phyloP scores from a whole-genome alignment of 2,888 invertebrate species.

The Alsophila aescularia region DNA sequence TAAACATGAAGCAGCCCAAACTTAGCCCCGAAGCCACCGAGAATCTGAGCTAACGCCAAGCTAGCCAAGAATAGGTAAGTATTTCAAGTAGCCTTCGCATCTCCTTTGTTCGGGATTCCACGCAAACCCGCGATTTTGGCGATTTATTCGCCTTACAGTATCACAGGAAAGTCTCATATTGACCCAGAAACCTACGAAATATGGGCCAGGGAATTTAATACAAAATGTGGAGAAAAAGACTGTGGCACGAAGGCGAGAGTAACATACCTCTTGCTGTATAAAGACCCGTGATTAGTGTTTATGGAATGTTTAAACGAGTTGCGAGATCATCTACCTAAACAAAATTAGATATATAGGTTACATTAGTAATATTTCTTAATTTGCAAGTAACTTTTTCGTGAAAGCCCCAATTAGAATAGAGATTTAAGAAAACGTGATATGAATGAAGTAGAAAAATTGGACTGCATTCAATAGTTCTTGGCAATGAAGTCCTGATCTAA shows the following conservation, averaged over 20 bases:
- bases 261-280: not conserved
- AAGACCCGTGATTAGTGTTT: no score
- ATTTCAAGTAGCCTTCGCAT: slow-evolving; percentile 6
- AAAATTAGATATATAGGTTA: no score
- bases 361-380: no score
- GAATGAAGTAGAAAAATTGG: no score
- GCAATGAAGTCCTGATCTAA: no score
- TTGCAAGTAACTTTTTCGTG: no score
- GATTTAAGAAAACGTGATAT: no score
- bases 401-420: no score
- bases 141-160: slow-evolving; percentile 34
- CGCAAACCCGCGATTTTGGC: slow-evolving; percentile 15
- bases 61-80: not conserved
- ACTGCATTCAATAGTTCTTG: no score
- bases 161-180: slow-evolving; percentile 24
- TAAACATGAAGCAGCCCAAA: no score
- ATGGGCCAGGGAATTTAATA: slow-evolving; percentile 24
- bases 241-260: not conserved
- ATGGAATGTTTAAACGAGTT: no score
- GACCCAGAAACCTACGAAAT: slow-evolving; percentile 30
- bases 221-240: slow-evolving; percentile 14
- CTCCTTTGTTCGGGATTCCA: slow-evolving; percentile 18
- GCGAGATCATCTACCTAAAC: no score
- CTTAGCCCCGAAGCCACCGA: not conserved
- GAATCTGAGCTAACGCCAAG: not conserved